phyloP scores from a whole-genome alignment of 2,888 invertebrate genomes.

The Acanthosepion lycidas region DNA sequence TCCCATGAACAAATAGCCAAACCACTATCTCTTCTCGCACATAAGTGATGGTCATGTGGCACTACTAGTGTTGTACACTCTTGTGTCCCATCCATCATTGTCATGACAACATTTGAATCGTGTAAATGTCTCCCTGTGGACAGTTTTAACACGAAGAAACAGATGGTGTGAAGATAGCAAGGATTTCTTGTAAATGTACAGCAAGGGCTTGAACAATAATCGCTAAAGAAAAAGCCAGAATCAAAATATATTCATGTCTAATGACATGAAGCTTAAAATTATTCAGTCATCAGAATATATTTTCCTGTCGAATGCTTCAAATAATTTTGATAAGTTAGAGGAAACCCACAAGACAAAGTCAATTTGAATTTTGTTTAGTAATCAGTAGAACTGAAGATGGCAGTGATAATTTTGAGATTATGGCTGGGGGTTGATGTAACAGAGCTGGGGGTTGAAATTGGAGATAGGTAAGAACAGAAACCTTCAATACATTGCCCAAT shows the following conservation, averaged over 20 bases:
- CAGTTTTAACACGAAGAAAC: not conserved
- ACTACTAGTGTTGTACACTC: not conserved
- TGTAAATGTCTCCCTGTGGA: conserved; percentile 8
- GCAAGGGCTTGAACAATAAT: not conserved
- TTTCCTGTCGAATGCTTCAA: not conserved
- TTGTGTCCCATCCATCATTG: conserved; percentile 33
- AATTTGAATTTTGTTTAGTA: not conserved
- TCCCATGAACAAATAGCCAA: conserved; percentile 14
- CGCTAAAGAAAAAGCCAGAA: not conserved
- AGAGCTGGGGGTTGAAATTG: not conserved
- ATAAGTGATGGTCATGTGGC: conserved; percentile 11
- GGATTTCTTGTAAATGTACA: not conserved
- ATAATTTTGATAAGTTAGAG: not conserved
- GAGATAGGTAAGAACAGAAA: not conserved
- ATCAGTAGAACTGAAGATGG: not conserved
- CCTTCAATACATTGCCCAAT: not conserved
- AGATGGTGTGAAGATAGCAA: conserved; percentile 33
- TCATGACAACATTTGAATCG: conserved; percentile 33
- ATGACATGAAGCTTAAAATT: not conserved
- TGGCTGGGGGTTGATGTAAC: not conserved
- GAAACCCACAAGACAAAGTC: not conserved
- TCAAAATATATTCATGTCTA: conserved; percentile 2
- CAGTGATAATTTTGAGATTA: not conserved
- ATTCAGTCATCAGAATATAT: conserved; percentile 33
- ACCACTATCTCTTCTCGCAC: not conserved